Evolutionary conservation across 2,888 invertebrate genomes (phyloP), one percentile per base, ranked within the genome.

Genomic region (Noctua janthina): DNA sequence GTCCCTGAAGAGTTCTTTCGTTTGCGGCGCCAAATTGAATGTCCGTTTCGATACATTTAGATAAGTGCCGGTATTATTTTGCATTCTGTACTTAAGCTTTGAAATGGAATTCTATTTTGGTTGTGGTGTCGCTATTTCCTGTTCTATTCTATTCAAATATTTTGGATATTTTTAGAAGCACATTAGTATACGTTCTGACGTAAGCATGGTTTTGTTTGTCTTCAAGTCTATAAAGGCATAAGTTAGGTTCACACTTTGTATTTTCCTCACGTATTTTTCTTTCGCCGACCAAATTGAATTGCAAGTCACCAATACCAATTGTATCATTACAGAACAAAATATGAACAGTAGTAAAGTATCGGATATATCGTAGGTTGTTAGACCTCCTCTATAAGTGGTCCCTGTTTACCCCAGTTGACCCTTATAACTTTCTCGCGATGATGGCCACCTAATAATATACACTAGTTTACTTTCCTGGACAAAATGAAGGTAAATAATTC

Each of bases 1-100:
- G 79, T 90, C 91, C 90, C 87, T 78, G 82, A 90, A 87, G 90
- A 88, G 87, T 85, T 87, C 86, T 88, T 87, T 81, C 86, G 85
- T 78, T 84, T 86, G 87, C 87, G 85, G 87, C 84, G 81, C 89
- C 88, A 85, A 91, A 93, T 90, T 91, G 90, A 92, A 91, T 93
- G 91, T 87, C 90, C 87, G 87, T 87, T 86, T 88, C 87, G 85
- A 88, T 86, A 91, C 90, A 88, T 91, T 89, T 88, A 89, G 90
- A 88, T 90, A 91, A 92, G 88, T 87, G 88, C 89, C 82, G 83
- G 82, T 84, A 89, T 88, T 86, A 87, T 82, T 89, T 83, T 84
- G 74, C 76, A 79, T 85, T 82, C 75, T 78, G 78, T 86, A 80
- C 69, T 83, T 84, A 83, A 75, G 80, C 69, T 79, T 81, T 78